Conservation (phyloP, 2,888 invertebrate species). For the Drosophila cognata region DNA sequence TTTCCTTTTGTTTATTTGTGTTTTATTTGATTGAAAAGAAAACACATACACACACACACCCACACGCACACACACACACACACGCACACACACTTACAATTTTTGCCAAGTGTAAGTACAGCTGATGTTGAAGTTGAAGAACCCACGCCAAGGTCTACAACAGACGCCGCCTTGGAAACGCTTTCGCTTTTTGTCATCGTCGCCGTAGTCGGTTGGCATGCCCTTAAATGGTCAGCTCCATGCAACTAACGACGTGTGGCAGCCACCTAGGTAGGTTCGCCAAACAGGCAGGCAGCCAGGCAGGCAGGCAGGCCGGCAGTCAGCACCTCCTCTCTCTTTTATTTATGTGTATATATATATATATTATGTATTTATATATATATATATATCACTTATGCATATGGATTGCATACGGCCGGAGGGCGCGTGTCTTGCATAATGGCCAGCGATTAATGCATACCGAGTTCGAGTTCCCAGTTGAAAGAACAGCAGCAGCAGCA, state of each 20-base stretch:
- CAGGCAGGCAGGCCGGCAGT: neutral
- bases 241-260: slow-evolving; percentile 63
- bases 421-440: slow-evolving; percentile 80
- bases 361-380: slow-evolving; percentile 1
- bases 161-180: slow-evolving; percentile 56
- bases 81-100: too few species aligned
- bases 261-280: slow-evolving; percentile 30
- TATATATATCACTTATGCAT: slow-evolving; percentile 50
- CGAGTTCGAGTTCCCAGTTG: slow-evolving; percentile 23
- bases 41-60: neutral
- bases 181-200: slow-evolving; percentile 74
- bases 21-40: neutral
- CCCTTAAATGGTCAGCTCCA: slow-evolving; percentile 73
- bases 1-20: neutral
- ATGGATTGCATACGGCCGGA: slow-evolving; percentile 69
- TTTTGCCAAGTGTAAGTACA: slow-evolving; percentile 23
- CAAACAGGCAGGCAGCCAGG: neutral
- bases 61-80: too few species aligned
- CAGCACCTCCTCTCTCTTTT: slow-evolving; percentile 1
- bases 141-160: slow-evolving; percentile 73
- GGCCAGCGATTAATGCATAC: slow-evolving; percentile 66
- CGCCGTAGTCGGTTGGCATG: slow-evolving; percentile 40
- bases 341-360: neutral
- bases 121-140: slow-evolving; percentile 65
- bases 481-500: slow-evolving; percentile 7